Evolutionary conservation across 2,113 vertebrate species (phyloP).

Genomic region (Sylvilagus bachmani): DNA sequence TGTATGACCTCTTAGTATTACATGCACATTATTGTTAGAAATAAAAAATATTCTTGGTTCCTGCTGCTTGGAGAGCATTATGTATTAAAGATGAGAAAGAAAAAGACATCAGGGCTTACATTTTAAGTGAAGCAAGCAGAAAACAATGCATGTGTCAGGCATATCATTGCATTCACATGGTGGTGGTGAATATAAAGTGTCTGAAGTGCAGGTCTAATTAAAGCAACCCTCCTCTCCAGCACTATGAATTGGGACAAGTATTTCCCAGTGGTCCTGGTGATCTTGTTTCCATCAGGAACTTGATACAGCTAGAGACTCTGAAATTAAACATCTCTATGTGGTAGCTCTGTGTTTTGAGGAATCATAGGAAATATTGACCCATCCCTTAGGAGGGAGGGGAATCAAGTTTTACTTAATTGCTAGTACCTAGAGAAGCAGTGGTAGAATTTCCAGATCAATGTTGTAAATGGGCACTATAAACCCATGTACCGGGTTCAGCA

Average conservation of each 20-base stretch:
- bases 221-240: neutral
- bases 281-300: slow-evolving; percentile 27
- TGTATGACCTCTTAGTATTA: neutral
- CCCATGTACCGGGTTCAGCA: neutral
- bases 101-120: neutral
- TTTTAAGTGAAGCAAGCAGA: slow-evolving; percentile 56
- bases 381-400: neutral
- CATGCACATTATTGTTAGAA: slow-evolving; percentile 30
- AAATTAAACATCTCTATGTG: neutral
- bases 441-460: slow-evolving; percentile 21
- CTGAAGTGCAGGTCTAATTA: neutral
- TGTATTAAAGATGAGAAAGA: slow-evolving; percentile 41
- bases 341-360: neutral
- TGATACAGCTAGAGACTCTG: neutral
- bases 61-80: neutral
- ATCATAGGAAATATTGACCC: neutral
- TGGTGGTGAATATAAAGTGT: neutral
- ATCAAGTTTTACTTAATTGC: slow-evolving; percentile 50
- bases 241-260: neutral
- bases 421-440: neutral
- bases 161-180: neutral
- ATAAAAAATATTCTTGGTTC: slow-evolving; percentile 38
- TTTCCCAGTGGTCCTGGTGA: slow-evolving; percentile 1
- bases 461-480: neutral
- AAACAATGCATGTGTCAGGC: slow-evolving; percentile 14